A percentile compares a stretch with the other conserved stretches of the same genome.
Conservation (phyloP, 2,113 vertebrate genomes). For the Diadophis punctatus region DNA sequence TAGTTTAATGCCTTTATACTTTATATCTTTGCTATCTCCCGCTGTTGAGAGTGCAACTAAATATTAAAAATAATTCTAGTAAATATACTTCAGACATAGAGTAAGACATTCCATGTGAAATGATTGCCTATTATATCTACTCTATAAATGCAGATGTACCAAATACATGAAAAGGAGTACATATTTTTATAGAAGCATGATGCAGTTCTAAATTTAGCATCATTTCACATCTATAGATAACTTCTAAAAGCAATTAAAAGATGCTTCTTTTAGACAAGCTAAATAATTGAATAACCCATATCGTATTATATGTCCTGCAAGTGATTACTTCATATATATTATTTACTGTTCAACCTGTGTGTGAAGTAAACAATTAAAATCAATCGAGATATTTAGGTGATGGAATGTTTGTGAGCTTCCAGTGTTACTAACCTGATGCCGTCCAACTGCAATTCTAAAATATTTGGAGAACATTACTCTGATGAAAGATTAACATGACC, state of each 20-base stretch:
- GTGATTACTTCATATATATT: conserved; percentile 60
- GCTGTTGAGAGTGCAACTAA: neutral
- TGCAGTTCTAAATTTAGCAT: conserved; percentile 10
- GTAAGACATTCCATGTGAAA: neutral
- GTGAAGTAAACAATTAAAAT: conserved; percentile 37
- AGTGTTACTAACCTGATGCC: neutral
- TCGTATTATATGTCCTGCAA: conserved; percentile 57
- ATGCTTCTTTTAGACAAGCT: conserved; percentile 51
- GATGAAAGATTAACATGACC: neutral
- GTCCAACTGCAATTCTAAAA: neutral
- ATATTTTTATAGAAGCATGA: neutral
- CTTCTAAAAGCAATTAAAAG: conserved; percentile 38
- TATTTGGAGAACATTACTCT: neutral
- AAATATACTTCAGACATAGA: neutral
- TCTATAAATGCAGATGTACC: neutral
- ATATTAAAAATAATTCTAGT: neutral
- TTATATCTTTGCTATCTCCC: neutral
- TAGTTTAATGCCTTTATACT: neutral
- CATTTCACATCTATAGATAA: conserved; percentile 16
- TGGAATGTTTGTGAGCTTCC: neutral
- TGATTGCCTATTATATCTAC: neutral
- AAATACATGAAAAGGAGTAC: neutral
- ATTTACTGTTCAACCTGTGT: conserved; percentile 59
- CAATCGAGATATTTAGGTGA: conserved; percentile 14
- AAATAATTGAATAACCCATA: conserved; percentile 62